Conservation (phyloP, 1,140 invertebrate genomes). For the Dreissena rostriformis region DNA sequence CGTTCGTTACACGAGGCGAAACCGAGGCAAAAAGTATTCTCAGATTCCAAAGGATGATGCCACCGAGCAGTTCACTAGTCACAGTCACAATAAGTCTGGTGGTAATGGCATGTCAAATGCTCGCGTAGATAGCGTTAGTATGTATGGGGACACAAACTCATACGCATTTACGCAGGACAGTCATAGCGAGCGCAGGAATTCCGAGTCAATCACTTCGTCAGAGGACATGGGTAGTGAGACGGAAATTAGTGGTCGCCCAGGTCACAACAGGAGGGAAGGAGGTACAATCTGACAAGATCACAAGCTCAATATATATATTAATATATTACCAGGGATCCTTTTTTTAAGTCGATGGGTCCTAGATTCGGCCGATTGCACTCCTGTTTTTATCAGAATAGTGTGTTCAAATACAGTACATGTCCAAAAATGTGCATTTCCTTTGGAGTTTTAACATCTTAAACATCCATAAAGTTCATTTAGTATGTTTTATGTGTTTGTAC, state of each 20-base stretch:
- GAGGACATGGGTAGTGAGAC: slow-evolving; percentile 73
- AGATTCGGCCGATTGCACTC: too few species aligned
- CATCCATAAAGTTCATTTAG: too few species aligned
- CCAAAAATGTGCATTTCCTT: too few species aligned
- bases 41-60: slow-evolving; percentile 76
- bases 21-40: slow-evolving; percentile 78
- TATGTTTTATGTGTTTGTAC: too few species aligned
- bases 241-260: slow-evolving; percentile 65
- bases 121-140: slow-evolving; percentile 50
- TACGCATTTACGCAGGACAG: slow-evolving; percentile 53
- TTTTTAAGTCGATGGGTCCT: too few species aligned
- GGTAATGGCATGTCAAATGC: slow-evolving; percentile 37
- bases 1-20: slow-evolving; percentile 72
- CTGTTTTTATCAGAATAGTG: too few species aligned
- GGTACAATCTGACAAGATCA: slow-evolving; percentile 34
- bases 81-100: slow-evolving; percentile 36
- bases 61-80: slow-evolving; percentile 59
- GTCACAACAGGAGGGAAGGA: slow-evolving; percentile 58
- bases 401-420: too few species aligned
- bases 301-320: too few species aligned
- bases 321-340: too few species aligned
- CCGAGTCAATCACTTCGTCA: slow-evolving; percentile 63
- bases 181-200: slow-evolving; percentile 58
- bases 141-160: slow-evolving; percentile 53
- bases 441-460: too few species aligned